phyloP scores from a whole-genome alignment of 1,140 invertebrate genomes.

The Sarcophaga bullata region DNA sequence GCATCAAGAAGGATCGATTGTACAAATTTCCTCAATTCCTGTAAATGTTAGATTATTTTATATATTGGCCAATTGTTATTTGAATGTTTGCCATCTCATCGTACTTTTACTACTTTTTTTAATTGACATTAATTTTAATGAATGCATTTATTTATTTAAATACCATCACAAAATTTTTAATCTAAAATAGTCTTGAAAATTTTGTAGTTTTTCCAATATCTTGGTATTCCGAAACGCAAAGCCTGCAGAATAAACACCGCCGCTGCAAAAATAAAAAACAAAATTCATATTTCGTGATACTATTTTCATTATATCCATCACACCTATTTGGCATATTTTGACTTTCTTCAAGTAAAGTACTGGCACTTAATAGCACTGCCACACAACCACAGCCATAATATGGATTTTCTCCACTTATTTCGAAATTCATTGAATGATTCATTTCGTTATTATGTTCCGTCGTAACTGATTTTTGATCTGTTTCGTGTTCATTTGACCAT shows the following conservation, averaged over 20 bases:
- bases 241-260: constrained; percentile 65
- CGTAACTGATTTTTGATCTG: neutral
- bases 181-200: constrained; percentile 39
- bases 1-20: too few relatives aligned
- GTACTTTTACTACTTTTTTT: too few relatives aligned
- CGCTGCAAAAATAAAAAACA: constrained; percentile 59
- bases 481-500: constrained; percentile 69
- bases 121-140: too few relatives aligned
- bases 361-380: constrained; percentile 73
- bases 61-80: too few relatives aligned
- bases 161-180: constrained; percentile 43
- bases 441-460: constrained; percentile 64
- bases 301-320: constrained; percentile 63
- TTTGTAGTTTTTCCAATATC: constrained; percentile 42
- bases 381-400: constrained; percentile 83
- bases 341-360: constrained; percentile 78
- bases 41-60: too few relatives aligned
- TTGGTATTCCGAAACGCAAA: constrained; percentile 47
- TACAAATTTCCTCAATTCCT: too few relatives aligned
- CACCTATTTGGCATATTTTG: constrained; percentile 66
- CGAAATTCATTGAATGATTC: constrained; percentile 73
- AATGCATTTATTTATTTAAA: too few relatives aligned
- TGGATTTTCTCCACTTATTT: constrained; percentile 72
- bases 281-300: constrained; percentile 50
- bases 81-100: too few relatives aligned